Percentiles rank a stretch among this genome's conserved stretches.
These are phyloP conservation scores for Malaclemys terrapin DNA, from an alignment of 2,113 vertebrate genomes.

Conservation along the genomic window DNA sequence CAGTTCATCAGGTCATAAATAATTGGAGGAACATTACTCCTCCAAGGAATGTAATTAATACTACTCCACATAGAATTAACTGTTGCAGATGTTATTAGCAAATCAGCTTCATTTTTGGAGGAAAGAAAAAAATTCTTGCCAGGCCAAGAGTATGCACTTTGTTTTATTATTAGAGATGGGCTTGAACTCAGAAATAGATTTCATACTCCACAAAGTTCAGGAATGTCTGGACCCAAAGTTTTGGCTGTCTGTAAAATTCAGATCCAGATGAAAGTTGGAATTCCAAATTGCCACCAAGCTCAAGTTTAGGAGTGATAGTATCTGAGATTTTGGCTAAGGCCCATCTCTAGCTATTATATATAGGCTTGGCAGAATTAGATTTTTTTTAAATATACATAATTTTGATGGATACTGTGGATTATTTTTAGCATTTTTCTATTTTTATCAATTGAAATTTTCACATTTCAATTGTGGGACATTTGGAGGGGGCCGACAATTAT, in stretches of 20 bases:
- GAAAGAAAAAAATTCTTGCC: background rate
- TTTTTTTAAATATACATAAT: background rate
- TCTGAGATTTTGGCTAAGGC: accelerated
- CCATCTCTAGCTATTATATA: background rate
- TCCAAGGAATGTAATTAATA: conserved; percentile 39
- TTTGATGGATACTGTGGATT: too few species aligned
- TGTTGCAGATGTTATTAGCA: conserved; percentile 48
- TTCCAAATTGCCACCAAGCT: background rate
- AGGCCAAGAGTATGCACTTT: background rate
- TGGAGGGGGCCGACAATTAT: background rate
- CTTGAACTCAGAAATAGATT: background rate
- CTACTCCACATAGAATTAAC: conserved; percentile 41
- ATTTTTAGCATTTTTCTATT: background rate
- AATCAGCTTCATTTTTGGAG: background rate
- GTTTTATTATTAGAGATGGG: background rate
- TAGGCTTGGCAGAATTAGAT: background rate
- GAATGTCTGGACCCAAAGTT: background rate
- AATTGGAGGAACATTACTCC: conserved; percentile 15
- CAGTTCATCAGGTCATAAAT: conserved; percentile 58
- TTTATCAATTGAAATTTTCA: background rate
- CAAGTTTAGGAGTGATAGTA: accelerated
- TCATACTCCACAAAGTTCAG: background rate
- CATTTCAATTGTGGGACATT: background rate
- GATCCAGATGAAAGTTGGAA: background rate
- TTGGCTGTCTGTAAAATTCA: background rate